Percentiles rank a stretch among this genome's conserved stretches.
Conservation (phyloP, 92 coral and sea anemone species). For the Phenganax stokvisi region DNA sequence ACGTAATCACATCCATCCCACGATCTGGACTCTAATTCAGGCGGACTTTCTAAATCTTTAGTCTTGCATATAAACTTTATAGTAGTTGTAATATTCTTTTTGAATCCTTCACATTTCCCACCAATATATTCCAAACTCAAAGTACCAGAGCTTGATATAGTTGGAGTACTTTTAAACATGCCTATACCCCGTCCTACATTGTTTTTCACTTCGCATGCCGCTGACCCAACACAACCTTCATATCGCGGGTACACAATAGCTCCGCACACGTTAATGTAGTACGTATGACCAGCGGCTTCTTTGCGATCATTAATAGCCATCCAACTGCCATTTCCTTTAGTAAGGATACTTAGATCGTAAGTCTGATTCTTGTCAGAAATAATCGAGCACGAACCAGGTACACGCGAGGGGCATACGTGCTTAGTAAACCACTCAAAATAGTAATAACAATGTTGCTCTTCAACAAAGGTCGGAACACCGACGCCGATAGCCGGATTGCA, state of each 20-base stretch:
- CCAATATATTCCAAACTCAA: slow-evolving; percentile 60
- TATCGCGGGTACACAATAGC: background rate
- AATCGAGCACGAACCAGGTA: slow-evolving; percentile 83
- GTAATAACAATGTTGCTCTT: slow-evolving; percentile 66
- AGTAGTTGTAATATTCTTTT: slow-evolving; percentile 40
- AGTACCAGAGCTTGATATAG: slow-evolving; percentile 50
- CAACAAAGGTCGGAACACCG: slow-evolving; percentile 66
- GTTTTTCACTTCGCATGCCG: slow-evolving; percentile 65
- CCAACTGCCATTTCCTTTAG: slow-evolving; percentile 59
- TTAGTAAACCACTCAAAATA: slow-evolving; percentile 79
- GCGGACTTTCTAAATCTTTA: slow-evolving; percentile 84
- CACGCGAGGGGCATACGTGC: slow-evolving; percentile 83
- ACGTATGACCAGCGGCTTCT: slow-evolving; percentile 50
- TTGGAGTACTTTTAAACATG: slow-evolving; percentile 41
- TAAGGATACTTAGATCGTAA: slow-evolving; percentile 77
- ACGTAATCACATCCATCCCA: slow-evolving; percentile 67
- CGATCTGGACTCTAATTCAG: slow-evolving; percentile 69
- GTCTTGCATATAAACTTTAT: slow-evolving; percentile 79
- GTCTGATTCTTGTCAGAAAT: slow-evolving; percentile 40
- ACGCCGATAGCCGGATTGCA: slow-evolving; percentile 54
- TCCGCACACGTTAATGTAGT: slow-evolving; percentile 82
- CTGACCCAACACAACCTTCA: slow-evolving; percentile 46
- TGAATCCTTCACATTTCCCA: slow-evolving; percentile 42
- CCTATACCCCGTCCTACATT: slow-evolving; percentile 59
- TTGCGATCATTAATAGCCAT: slow-evolving; percentile 67